Conservation (phyloP, 1,140 invertebrate genomes). For the Drosophila sproati region DNA sequence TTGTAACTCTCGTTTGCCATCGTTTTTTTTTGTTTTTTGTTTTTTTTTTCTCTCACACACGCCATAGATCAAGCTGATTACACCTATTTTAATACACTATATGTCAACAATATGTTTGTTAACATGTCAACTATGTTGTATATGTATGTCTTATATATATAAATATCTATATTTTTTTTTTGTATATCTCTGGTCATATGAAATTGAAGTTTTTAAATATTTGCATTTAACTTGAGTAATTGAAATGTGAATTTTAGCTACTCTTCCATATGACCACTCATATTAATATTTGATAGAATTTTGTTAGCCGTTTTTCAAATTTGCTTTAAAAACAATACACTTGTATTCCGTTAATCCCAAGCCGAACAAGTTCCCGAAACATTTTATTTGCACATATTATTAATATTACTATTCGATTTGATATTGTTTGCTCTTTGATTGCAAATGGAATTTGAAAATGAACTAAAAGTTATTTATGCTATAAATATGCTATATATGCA, state of each 20-base stretch:
- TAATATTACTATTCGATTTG: too few relatives aligned
- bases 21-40: conserved; percentile 34
- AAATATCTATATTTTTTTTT: too few relatives aligned
- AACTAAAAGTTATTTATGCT: conserved; percentile 33
- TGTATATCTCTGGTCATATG: too few relatives aligned
- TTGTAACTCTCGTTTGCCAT: conserved; percentile 43
- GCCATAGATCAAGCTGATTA: conserved; percentile 23
- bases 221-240: neutral
- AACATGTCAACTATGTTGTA: neutral
- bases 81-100: neutral
- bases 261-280: too few relatives aligned
- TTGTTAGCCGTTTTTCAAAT: too few relatives aligned
- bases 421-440: conserved; percentile 39
- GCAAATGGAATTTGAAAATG: conserved; percentile 21
- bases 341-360: too few relatives aligned
- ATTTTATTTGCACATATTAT: too few relatives aligned
- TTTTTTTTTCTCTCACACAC: conserved; percentile 20
- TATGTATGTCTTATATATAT: neutral
- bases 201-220: too few relatives aligned
- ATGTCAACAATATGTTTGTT: too few relatives aligned
- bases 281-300: too few relatives aligned
- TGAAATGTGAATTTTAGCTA: neutral
- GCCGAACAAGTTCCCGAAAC: too few relatives aligned
- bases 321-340: neutral
- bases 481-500: neutral